Percentiles rank a stretch among this genome's conserved stretches.
Conservation (phyloP, 2,888 invertebrate genomes). For the Nemotelus pantherinus region DNA sequence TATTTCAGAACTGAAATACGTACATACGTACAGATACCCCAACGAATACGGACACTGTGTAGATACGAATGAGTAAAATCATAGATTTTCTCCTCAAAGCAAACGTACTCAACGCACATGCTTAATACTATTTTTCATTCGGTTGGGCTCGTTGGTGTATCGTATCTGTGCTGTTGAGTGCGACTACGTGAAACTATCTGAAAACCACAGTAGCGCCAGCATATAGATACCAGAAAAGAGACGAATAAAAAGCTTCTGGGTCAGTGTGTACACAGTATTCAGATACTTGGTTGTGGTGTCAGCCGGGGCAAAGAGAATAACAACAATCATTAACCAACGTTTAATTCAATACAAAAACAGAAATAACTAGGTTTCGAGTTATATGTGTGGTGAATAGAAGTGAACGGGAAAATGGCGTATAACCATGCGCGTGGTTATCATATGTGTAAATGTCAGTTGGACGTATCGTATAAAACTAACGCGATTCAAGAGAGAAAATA, state of each 20-base stretch:
- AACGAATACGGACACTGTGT: neutral
- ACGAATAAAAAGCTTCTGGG: slow-evolving; percentile 29
- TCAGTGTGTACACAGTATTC: slow-evolving; percentile 28
- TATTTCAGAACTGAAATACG: neutral
- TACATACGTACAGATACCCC: neutral
- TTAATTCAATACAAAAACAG: neutral
- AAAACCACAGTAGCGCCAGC: neutral
- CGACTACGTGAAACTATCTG: neutral
- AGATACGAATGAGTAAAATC: neutral
- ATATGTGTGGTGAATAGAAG: neutral
- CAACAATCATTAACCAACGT: neutral
- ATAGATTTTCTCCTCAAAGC: slow-evolving; percentile 24
- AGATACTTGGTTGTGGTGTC: neutral
- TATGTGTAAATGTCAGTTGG: no score
- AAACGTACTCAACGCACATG: slow-evolving; percentile 28
- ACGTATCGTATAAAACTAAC: no score
- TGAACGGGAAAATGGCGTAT: neutral
- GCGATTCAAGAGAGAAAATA: no score
- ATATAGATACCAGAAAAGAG: neutral
- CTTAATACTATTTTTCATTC: slow-evolving; percentile 19
- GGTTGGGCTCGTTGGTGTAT: neutral
- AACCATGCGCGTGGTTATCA: neutral
- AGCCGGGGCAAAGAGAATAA: neutral
- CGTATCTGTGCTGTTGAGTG: neutral
- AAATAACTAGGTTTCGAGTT: neutral